Evolutionary conservation across 2,797 vertebrate genomes (phyloP), one percentile per base, ranked within the genome.

Genomic region (Morelia viridis): DNA sequence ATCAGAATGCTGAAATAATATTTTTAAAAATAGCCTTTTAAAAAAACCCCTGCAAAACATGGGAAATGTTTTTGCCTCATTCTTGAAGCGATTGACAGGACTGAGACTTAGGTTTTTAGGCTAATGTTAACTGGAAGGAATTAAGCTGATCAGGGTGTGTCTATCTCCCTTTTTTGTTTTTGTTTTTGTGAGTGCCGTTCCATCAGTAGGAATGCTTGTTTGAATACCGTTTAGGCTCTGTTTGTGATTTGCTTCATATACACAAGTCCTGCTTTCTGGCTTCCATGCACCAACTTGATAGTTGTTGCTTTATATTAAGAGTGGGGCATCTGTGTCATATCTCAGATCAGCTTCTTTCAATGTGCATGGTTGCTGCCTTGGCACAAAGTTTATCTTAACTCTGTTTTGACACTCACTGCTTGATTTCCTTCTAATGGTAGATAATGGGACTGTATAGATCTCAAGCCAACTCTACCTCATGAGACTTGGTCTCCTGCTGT

Each of bases 371-470:
- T 64, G 65, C 87, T 87, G 89, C 89, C 64, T 90, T 92, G 65
- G 60, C 80, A 90, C 31, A 19, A 61, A 90, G 86, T 90, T 90
- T 83, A 87, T 92, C 89, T 92, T 92, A 90, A 83, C 88, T 58
- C 85, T 92, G 85, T 92, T 92, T 90, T 90, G 85, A 90, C 89
- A 41, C 41, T 90, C 31, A 85, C 87, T 84, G n/a, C 87, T 41
- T 89, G 87, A 91, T 91, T 89, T 93, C 80, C 91, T 91, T 91
- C 91, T 93, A 89, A 91, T 91, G 86, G 41, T n/a, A 50, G 87
- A 9, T 89, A 85, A 84, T 90, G 84, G 91, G 56, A 90, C 89
- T 89, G 71, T 85, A 89, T 64, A 94, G 76, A 94, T 90, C 83
- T 94, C 61, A 93, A 15, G 92, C 86, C 61, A 24, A 90, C 46